These are phyloP conservation scores for Nansenia antarctica DNA, from an alignment of 2,113 vertebrate genomes.

Conservation along the genomic window DNA sequence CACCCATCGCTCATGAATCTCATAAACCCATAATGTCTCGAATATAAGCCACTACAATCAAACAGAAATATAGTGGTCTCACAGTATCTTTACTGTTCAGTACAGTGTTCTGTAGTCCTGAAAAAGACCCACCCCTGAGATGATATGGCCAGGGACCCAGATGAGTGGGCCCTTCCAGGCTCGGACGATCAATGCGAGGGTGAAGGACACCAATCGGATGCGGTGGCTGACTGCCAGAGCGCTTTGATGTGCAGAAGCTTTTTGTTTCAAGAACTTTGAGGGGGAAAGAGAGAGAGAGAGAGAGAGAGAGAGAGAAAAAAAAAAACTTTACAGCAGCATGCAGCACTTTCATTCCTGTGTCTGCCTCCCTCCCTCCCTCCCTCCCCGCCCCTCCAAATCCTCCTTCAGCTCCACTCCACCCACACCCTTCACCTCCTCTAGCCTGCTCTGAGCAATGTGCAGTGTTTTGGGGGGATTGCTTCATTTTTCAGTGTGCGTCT, in stretches of 20 bases:
- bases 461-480: conserved; percentile 45
- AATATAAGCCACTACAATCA: no score
- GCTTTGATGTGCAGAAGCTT: conserved; percentile 70
- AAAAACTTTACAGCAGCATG: conserved; percentile 14
- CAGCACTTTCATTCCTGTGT: neutral
- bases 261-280: conserved; percentile 73
- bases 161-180: no score
- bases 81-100: no score
- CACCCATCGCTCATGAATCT: no score
- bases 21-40: no score
- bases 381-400: neutral
- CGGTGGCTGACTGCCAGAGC: conserved; percentile 68
- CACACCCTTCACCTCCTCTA: conserved; percentile 33
- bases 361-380: neutral
- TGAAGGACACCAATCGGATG: conserved; percentile 69
- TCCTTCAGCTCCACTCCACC: conserved; percentile 20
- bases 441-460: neutral
- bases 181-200: conserved; percentile 27
- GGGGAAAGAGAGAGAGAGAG: no score
- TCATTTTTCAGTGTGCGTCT: conserved; percentile 8
- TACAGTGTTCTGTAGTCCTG: no score
- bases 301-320: no score
- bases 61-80: no score
- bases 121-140: no score
- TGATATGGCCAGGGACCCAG: no score